These are phyloP conservation scores for Chrysodeixis includens DNA, from an alignment of 2,888 invertebrate species.

Conservation along the genomic window DNA sequence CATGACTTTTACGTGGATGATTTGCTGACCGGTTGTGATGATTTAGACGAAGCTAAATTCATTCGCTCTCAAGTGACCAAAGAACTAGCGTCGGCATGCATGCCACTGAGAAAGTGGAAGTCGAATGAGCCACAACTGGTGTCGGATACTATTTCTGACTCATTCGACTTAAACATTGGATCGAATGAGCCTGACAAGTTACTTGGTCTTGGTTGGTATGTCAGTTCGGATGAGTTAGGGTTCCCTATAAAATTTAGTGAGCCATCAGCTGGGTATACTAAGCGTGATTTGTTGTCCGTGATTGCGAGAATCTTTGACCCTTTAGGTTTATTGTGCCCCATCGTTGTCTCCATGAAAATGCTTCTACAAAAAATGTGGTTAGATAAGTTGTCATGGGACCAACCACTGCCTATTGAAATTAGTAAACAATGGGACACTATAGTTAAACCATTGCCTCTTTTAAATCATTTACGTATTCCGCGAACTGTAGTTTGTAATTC, in stretches of 20 bases:
- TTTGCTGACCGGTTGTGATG: slow-evolving; percentile 31
- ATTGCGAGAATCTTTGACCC: slow-evolving; percentile 55
- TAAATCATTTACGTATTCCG: slow-evolving; percentile 49
- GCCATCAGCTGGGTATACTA: slow-evolving; percentile 30
- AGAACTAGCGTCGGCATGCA: slow-evolving; percentile 42
- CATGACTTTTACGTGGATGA: slow-evolving; percentile 59
- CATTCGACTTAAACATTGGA: slow-evolving; percentile 20
- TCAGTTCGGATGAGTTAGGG: slow-evolving; percentile 42
- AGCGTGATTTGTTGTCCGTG: slow-evolving; percentile 48
- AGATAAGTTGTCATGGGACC: slow-evolving; percentile 51
- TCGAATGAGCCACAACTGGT: slow-evolving; percentile 49
- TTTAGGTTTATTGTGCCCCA: slow-evolving; percentile 47
- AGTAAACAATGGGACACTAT: not conserved
- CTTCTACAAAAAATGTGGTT: slow-evolving; percentile 54
- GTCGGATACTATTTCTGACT: slow-evolving; percentile 8
- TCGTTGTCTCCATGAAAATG: slow-evolving; percentile 47
- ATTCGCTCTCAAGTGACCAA: slow-evolving; percentile 32
- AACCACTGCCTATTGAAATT: slow-evolving; percentile 8
- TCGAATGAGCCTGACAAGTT: slow-evolving; percentile 11
- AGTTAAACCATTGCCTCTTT: slow-evolving; percentile 17
- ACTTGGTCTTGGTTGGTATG: slow-evolving; percentile 30
- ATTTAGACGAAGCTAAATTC: slow-evolving; percentile 19
- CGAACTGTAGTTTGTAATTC: slow-evolving; percentile 47
- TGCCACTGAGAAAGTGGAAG: slow-evolving; percentile 53
- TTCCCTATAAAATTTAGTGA: slow-evolving; percentile 32